Percentiles rank a stretch among this genome's conserved stretches.
Conservation (phyloP, 1,140 invertebrate species). For the Bradynema listronoti region DNA sequence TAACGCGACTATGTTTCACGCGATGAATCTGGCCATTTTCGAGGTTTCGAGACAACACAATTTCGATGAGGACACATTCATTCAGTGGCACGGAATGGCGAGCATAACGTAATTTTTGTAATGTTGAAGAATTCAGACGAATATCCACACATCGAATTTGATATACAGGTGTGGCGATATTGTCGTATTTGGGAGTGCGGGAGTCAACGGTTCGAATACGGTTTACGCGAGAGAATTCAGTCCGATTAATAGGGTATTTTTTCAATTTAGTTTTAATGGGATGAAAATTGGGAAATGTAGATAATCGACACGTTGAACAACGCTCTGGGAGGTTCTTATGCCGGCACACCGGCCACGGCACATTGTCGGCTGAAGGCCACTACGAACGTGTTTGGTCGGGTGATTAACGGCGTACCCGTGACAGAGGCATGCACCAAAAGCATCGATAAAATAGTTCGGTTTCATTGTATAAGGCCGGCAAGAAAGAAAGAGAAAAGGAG, state of each 20-base stretch:
- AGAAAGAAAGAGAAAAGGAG: slow-evolving; percentile 1
- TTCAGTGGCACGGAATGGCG: slow-evolving; percentile 43
- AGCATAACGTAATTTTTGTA: slow-evolving; percentile 21
- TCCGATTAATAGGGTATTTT: slow-evolving; percentile 38
- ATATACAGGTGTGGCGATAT: too few species aligned
- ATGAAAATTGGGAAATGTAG: too few species aligned
- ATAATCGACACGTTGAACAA: too few species aligned
- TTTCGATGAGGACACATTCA: slow-evolving; percentile 21
- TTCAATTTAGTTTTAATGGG: too few species aligned
- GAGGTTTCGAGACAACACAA: background rate
- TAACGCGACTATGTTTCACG: slow-evolving; percentile 40
- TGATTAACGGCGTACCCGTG: slow-evolving; percentile 30
- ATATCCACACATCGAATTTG: too few species aligned
- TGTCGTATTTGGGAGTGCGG: slow-evolving; percentile 33
- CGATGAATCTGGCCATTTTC: slow-evolving; percentile 33
- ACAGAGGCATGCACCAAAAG: slow-evolving; percentile 20
- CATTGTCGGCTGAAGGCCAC: slow-evolving; percentile 28
- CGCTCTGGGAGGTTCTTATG: too few species aligned
- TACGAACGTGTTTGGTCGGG: slow-evolving; percentile 31
- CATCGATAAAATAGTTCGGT: too few species aligned
- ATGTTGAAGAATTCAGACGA: too few species aligned
- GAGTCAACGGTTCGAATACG: slow-evolving; percentile 16
- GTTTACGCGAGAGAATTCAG: slow-evolving; percentile 17
- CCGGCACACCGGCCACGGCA: slow-evolving; percentile 21
- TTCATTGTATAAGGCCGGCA: background rate